Conservation (phyloP, 1,140 invertebrate species). For the Acyrthosiphon pisum region DNA sequence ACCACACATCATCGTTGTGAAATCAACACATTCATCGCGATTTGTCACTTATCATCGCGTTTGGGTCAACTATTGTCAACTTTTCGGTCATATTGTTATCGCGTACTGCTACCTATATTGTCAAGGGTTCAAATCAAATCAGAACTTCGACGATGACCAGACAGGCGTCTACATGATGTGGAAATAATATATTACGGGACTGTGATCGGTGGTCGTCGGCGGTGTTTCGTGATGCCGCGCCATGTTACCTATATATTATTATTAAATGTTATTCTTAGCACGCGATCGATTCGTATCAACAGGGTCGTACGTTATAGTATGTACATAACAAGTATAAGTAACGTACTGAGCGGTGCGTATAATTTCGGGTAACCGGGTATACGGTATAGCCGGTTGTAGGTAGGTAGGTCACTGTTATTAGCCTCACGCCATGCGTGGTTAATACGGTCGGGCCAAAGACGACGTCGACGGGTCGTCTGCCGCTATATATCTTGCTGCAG, state of each 20-base stretch:
- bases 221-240: not conserved
- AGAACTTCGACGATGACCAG: not conserved
- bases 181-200: not conserved
- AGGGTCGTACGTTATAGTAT: not conserved
- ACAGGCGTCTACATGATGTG: not conserved
- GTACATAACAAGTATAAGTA: not conserved
- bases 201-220: not conserved
- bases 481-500: not conserved
- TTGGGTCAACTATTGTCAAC: not conserved
- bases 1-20: not conserved
- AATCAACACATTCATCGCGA: not conserved
- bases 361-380: constrained; percentile 13
- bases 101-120: too few species aligned
- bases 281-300: constrained; percentile 45
- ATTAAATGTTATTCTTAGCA: not conserved
- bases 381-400: not conserved
- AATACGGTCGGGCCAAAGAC: not conserved
- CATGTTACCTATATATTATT: not conserved
- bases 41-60: not conserved
- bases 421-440: not conserved
- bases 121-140: not conserved
- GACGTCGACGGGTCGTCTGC: not conserved
- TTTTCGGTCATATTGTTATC: too few species aligned
- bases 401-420: not conserved
- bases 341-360: not conserved